Percentiles rank a stretch among this genome's conserved stretches.
These are phyloP conservation scores for Poecile montanus DNA, from an alignment of 2,797 vertebrate genomes.

Conservation along the genomic window DNA sequence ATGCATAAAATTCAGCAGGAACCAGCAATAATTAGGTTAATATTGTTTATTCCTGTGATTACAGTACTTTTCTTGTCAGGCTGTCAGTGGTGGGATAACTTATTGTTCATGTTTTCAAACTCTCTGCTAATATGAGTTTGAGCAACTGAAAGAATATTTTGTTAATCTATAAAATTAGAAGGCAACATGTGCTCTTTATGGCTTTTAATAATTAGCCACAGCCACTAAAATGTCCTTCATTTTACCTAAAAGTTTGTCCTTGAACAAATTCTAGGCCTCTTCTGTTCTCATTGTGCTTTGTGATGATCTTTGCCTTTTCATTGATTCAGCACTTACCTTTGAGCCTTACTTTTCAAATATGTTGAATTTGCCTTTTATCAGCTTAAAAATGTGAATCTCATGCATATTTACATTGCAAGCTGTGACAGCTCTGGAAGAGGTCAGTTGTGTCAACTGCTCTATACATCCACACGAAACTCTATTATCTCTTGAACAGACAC, in stretches of 20 bases:
- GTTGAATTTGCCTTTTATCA: constrained; percentile 61
- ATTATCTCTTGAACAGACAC: constrained; percentile 34
- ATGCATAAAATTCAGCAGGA: neutral
- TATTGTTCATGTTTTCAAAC: neutral
- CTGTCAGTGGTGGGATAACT: neutral
- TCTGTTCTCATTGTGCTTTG: constrained; percentile 23
- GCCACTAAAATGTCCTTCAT: neutral
- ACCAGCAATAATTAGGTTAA: neutral
- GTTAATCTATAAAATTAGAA: neutral
- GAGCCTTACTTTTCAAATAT: constrained; percentile 53
- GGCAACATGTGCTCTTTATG: neutral
- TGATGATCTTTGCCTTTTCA: constrained; percentile 58
- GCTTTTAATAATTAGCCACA: neutral
- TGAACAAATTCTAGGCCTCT: constrained; percentile 7
- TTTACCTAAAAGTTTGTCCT: constrained; percentile 44
- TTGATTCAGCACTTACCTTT: constrained; percentile 59
- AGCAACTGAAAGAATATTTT: neutral
- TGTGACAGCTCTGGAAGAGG: constrained; percentile 46
- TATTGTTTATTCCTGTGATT: neutral
- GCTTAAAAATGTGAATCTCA: constrained; percentile 59
- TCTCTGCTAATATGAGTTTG: neutral
- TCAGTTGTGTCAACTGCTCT: constrained; percentile 36
- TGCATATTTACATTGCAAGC: constrained; percentile 46
- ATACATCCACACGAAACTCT: constrained; percentile 34
- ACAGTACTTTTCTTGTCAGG: neutral